Evolutionary conservation across 2,888 invertebrate species (phyloP), one percentile per base, ranked within the genome.

Genomic region (Conops quadrifasciatus): DNA sequence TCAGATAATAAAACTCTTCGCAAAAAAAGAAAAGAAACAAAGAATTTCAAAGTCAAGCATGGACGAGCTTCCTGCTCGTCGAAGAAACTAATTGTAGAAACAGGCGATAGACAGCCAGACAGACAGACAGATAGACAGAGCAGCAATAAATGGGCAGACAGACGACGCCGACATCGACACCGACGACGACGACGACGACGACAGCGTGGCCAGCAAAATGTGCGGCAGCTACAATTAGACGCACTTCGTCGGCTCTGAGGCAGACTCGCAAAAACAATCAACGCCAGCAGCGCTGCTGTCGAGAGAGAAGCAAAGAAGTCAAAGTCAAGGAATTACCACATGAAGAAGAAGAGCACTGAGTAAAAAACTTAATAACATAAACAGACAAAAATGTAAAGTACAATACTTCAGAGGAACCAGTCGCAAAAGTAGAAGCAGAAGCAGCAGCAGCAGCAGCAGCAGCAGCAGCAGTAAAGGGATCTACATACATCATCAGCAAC

Each of bases 261-360:
- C 53, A 21, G 53, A 53, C 21, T 3, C 58, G 24, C 58, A 58
- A 58, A 24, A 58, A 58, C 58, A 28, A 16, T 1, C n/a, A 47
- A 43, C 45, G 19, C 43, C 19, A 64, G 45, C 26, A 64, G 49
- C 45, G 47, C 3, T n/a, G 3, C n/a, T 36, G 4, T 36, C 36
- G 36, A 36, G 9, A 36, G 9, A 9, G 5, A 9, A 36, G 36
- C 43, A 21, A 62, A 30, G 36, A 47, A 47, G 47, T 58, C 28
- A 58, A 58, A 58, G 58, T 58, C 26, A 53, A 26, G 28, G 58
- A 58, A 58, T 36, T 36, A 36, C 4, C 36, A 7, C 5, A 36
- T 36, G 36, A 9, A 36, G 9, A 11, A 21, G 19, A n/a, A 53
- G 53, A 53, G n/a, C 13, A 53, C 4, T n/a, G 53, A 53, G 21